These are phyloP conservation scores for Uria aalge DNA, from an alignment of 2,113 vertebrate genomes.

Conservation along the genomic window DNA sequence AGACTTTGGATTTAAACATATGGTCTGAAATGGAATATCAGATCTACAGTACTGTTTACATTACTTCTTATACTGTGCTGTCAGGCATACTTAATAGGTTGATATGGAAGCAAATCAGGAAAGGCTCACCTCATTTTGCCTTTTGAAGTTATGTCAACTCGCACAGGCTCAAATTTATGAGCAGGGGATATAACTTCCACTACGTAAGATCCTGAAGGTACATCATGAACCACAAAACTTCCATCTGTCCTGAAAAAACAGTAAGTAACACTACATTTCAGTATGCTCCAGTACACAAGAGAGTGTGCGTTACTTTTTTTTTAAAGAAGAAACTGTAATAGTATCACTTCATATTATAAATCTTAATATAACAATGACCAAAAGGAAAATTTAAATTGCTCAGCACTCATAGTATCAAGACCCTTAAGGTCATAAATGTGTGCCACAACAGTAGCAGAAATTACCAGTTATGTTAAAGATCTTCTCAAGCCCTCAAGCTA, in stretches of 20 bases:
- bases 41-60: neutral
- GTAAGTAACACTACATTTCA: neutral
- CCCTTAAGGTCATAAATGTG: neutral
- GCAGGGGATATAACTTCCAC: constrained; percentile 91
- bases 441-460: neutral
- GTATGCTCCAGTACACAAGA: neutral
- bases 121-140: constrained; percentile 94
- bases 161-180: constrained; percentile 90
- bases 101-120: neutral
- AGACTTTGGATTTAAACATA: neutral
- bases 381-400: neutral
- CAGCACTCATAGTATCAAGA: neutral
- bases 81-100: neutral
- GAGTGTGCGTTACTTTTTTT: neutral
- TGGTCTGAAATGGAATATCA: neutral
- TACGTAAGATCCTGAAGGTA: constrained; percentile 96
- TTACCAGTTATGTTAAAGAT: neutral
- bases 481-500: neutral
- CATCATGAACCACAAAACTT: constrained; percentile 94
- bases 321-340: neutral
- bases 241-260: constrained; percentile 87
- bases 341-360: neutral
- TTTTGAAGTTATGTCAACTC: constrained; percentile 99
- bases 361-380: neutral
- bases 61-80: neutral